Evolutionary conservation across 2,797 vertebrate genomes (phyloP), one percentile per base, ranked within the genome.

Genomic region (Sardinella longiceps): DNA sequence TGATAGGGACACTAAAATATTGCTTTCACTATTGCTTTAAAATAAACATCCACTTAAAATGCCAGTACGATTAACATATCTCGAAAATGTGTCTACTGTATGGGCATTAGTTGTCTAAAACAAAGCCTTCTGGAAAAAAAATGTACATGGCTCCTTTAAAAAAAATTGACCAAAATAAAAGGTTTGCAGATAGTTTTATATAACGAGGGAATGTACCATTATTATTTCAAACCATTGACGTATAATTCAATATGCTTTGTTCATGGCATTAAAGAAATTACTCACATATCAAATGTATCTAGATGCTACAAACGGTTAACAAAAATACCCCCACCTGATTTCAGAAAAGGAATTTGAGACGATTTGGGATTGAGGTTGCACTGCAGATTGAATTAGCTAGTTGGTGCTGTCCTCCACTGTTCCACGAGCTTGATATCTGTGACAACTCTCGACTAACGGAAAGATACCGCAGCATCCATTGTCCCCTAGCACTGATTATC

Each of bases 351-450:
- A 66, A 66, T 25, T 80, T 12, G 37, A 74, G 81, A 45, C 58
- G 84, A 84, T 82, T 83, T 56, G 46, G 74, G 81, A 82, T 51
- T 84, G 86, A 83, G 84, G 83, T 82, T 89, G 88, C 87, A 89
- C 85, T 81, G 84, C 39, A 77, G 82, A 74, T 85, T 87, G 86
- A 86, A 82, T 85, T 85, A 88, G 77, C 84, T 85, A 84, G 82
- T 86, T 30, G 85, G 86, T 87, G 80, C 82, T 89, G 87, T 60
- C 82, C 80, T 51, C 74, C 80, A 43, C 43, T 53, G 80, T 70
- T 51, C 74, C 80, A 43, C 43, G 43, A 82, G 80, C 83, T 43
- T 87, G 80, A 50, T 70, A 45, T 58, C 60, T 45, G n/a, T 37
- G 56, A 30, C 56, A 43, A 84, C 81, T 50, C 66, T 70, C 82